phyloP scores from a whole-genome alignment of 2,113 vertebrate genomes.

The Grammomys surdaster region DNA sequence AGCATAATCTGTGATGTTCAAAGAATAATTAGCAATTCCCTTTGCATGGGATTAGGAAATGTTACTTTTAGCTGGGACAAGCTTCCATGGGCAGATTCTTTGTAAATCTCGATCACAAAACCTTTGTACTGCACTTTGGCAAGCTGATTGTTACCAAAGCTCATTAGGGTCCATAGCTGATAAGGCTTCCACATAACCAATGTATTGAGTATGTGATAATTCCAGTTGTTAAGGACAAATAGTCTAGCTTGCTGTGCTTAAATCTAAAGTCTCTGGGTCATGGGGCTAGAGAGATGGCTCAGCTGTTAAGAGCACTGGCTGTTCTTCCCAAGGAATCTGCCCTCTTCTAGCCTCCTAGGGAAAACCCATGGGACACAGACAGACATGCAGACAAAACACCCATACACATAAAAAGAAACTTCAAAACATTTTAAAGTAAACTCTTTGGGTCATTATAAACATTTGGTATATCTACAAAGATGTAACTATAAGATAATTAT shows the following conservation, averaged over 20 bases:
- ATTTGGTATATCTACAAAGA: not conserved
- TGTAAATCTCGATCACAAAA: not conserved
- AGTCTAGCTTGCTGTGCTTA: not conserved
- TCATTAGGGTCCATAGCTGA: not conserved
- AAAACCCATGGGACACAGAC: not conserved
- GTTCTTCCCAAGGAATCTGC: not conserved
- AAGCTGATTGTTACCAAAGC: not conserved
- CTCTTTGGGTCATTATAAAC: not conserved
- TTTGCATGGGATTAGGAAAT: not conserved
- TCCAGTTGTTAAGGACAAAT: not conserved
- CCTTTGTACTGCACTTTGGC: not conserved
- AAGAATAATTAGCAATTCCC: not conserved
- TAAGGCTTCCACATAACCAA: not conserved
- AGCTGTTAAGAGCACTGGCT: not conserved
- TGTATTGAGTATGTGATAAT: not conserved
- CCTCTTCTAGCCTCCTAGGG: not conserved
- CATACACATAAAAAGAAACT: not conserved
- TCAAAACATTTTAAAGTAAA: not conserved
- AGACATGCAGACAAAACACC: no score
- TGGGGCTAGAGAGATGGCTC: not conserved
- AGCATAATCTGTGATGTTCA: not conserved
- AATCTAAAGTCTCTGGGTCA: not conserved
- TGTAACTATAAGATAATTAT: not conserved
- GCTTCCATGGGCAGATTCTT: not conserved
- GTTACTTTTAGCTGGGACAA: not conserved